phyloP scores from a whole-genome alignment of 2,888 invertebrate genomes.

The Protophormia terraenovae region DNA sequence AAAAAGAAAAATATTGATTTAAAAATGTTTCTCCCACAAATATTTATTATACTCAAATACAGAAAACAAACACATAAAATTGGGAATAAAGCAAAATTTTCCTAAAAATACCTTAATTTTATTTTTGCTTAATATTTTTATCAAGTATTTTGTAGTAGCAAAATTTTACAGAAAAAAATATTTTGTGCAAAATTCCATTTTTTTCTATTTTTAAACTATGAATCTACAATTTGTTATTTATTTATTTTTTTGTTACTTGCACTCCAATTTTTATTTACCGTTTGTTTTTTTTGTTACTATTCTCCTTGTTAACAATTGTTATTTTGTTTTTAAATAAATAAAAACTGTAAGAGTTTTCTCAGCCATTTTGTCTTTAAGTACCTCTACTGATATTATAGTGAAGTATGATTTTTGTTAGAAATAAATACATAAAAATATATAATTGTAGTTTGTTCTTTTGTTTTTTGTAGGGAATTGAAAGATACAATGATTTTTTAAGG shows the following conservation, averaged over 20 bases:
- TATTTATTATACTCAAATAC: background rate
- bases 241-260: constrained; percentile 1
- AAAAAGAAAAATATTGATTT: background rate
- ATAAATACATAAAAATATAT: too few relatives aligned
- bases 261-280: background rate
- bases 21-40: background rate
- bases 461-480: background rate
- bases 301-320: background rate
- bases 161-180: background rate
- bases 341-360: background rate
- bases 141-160: background rate
- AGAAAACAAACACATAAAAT: background rate
- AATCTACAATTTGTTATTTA: constrained; percentile 21
- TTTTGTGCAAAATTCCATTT: constrained; percentile 6
- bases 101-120: constrained; percentile 4
- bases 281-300: too few relatives aligned
- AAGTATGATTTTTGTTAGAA: background rate
- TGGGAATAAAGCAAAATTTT: background rate
- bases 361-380: background rate
- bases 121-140: constrained; percentile 3
- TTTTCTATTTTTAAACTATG: background rate
- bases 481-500: background rate
- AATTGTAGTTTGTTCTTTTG: background rate
- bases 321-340: background rate
- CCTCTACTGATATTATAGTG: too few relatives aligned